These are phyloP conservation scores for Psettodes erumei DNA, from an alignment of 2,113 vertebrate genomes.

Conservation along the genomic window DNA sequence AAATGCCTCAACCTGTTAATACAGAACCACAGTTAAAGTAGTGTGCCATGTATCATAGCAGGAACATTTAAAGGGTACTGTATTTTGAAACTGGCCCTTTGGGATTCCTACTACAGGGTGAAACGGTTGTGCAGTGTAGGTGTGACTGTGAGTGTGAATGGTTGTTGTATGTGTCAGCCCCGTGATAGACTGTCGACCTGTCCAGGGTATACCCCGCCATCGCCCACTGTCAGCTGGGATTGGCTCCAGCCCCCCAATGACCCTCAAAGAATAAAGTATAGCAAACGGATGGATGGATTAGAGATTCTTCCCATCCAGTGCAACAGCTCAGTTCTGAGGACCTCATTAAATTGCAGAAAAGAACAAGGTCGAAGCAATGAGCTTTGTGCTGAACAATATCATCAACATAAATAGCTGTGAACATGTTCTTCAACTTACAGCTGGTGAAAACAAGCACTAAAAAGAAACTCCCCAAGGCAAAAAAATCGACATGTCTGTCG, in stretches of 20 bases:
- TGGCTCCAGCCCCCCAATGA: too few relatives aligned
- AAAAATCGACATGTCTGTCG: too few relatives aligned
- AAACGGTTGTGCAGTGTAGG: too few relatives aligned
- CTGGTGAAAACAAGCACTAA: background rate
- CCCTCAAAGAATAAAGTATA: too few relatives aligned
- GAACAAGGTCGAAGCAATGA: background rate
- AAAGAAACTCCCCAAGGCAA: too few relatives aligned
- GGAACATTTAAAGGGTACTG: background rate
- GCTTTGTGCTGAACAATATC: background rate
- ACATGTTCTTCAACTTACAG: background rate
- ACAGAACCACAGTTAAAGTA: background rate
- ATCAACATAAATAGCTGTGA: background rate
- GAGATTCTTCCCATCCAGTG: slow-evolving; percentile 1
- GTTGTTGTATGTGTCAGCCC: too few relatives aligned
- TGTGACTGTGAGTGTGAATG: too few relatives aligned
- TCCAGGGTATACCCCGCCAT: too few relatives aligned
- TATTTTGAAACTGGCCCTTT: slow-evolving; percentile 1
- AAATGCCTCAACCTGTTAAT: background rate
- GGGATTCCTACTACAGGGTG: background rate
- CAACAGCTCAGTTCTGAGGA: background rate
- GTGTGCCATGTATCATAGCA: background rate
- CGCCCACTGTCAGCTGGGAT: too few relatives aligned
- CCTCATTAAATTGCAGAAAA: background rate
- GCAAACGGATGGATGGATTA: too few relatives aligned
- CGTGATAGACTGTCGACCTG: too few relatives aligned